Conservation (phyloP, 2,888 invertebrate species). For the Acholoe squamosa region DNA sequence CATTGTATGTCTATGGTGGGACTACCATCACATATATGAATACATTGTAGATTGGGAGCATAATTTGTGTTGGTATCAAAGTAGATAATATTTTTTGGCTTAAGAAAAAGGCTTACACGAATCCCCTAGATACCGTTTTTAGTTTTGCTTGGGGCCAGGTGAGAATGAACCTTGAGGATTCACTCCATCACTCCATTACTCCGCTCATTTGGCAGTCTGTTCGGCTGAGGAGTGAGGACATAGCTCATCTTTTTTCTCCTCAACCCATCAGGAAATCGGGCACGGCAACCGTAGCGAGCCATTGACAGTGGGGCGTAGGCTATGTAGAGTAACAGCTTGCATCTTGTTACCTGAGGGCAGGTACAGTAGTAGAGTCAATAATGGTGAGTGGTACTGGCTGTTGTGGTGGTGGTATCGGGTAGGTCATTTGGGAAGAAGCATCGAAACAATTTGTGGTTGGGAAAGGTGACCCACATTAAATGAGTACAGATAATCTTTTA, state of each 20-base stretch:
- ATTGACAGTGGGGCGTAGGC: neutral
- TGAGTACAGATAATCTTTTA: too few relatives aligned
- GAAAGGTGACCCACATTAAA: too few relatives aligned
- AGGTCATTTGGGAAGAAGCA: too few relatives aligned
- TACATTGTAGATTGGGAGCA: too few relatives aligned
- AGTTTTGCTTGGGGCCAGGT: neutral
- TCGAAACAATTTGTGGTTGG: too few relatives aligned
- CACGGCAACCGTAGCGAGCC: neutral
- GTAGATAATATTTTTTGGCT: too few relatives aligned
- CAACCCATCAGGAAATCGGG: neutral
- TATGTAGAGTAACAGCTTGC: constrained; percentile 12
- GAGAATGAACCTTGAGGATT: neutral
- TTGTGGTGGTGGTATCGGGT: neutral
- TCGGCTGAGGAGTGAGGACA: neutral
- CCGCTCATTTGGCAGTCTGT: neutral
- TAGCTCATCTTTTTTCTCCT: neutral
- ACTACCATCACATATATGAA: too few relatives aligned
- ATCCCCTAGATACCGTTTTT: too few relatives aligned
- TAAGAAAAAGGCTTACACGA: too few relatives aligned
- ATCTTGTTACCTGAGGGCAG: neutral
- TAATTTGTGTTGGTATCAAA: too few relatives aligned
- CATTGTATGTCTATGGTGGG: too few relatives aligned
- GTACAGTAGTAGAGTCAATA: neutral
- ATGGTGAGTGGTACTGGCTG: neutral
- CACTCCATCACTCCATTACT: neutral